Conservation (phyloP, 2,113 vertebrate species). For the Melozone crissalis region DNA sequence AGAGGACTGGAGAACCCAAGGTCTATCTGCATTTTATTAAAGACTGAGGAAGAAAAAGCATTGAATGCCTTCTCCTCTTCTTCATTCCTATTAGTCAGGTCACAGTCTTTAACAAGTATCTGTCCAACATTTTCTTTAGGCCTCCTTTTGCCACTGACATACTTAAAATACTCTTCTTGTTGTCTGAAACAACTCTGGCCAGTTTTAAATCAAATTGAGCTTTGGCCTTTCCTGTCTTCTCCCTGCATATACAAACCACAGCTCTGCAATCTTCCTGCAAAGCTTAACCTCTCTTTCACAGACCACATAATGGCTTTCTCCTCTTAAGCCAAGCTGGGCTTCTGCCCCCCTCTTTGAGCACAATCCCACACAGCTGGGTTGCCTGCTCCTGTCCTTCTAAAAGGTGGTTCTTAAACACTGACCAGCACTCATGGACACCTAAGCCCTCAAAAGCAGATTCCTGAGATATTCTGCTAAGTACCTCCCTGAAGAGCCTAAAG, state of each 20-base stretch:
- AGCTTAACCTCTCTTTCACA: not conserved
- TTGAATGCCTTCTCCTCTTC: accelerated
- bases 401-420: not conserved
- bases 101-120: not conserved
- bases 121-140: not conserved
- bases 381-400: not conserved
- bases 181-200: not conserved
- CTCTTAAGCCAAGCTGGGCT: not conserved
- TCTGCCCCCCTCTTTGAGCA: not conserved
- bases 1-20: too few relatives aligned
- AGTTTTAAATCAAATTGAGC: not conserved
- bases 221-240: not conserved
- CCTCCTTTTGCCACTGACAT: not conserved
- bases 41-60: not conserved
- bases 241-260: not conserved
- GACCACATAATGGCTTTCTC: not conserved
- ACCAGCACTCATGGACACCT: not conserved
- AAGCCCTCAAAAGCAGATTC: not conserved
- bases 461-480: not conserved
- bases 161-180: not conserved
- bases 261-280: not conserved
- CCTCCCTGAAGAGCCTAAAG: not conserved
- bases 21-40: too few relatives aligned
- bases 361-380: not conserved
- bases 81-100: not conserved